phyloP scores from a whole-genome alignment of 2,888 invertebrate genomes.

The Perithous albicinctus region DNA sequence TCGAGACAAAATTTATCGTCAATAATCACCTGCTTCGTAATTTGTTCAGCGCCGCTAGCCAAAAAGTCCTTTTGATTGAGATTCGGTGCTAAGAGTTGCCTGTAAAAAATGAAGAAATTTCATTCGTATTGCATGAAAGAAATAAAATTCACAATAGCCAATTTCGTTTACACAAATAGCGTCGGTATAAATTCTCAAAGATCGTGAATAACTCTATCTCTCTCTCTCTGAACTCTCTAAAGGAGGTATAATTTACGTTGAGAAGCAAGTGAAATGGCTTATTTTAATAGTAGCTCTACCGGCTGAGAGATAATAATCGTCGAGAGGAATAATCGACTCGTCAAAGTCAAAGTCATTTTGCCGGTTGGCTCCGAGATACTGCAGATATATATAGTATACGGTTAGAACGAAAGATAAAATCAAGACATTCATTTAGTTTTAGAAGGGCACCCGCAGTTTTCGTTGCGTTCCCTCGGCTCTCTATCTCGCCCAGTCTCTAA shows the following conservation, averaged over 20 bases:
- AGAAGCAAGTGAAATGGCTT: constrained; percentile 28
- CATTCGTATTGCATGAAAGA: too few relatives aligned
- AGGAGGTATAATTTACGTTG: constrained; percentile 32
- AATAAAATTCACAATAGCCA: too few relatives aligned
- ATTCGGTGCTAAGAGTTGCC: constrained; percentile 97
- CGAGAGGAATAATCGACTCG: constrained; percentile 58
- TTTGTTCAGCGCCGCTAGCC: constrained; percentile 93
- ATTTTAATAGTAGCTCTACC: constrained; percentile 33
- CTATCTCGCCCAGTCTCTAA: constrained; percentile 35
- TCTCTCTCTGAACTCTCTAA: too few relatives aligned
- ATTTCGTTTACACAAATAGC: not conserved
- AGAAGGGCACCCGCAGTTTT: not conserved
- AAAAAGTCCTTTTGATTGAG: constrained; percentile 96
- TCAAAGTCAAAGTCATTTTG: constrained; percentile 59
- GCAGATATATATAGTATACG: not conserved
- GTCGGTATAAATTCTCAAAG: not conserved
- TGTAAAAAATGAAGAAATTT: constrained; percentile 84
- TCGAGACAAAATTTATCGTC: too few relatives aligned
- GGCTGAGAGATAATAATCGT: constrained; percentile 53
- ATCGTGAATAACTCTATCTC: too few relatives aligned
- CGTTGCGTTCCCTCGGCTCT: not conserved
- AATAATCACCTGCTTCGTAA: constrained; percentile 91
- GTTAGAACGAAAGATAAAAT: constrained; percentile 44
- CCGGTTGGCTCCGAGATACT: not conserved
- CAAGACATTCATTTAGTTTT: constrained; percentile 46